Evolutionary conservation across 2,888 invertebrate genomes (phyloP), one percentile per base, ranked within the genome.

Genomic region (Lagria hirta): DNA sequence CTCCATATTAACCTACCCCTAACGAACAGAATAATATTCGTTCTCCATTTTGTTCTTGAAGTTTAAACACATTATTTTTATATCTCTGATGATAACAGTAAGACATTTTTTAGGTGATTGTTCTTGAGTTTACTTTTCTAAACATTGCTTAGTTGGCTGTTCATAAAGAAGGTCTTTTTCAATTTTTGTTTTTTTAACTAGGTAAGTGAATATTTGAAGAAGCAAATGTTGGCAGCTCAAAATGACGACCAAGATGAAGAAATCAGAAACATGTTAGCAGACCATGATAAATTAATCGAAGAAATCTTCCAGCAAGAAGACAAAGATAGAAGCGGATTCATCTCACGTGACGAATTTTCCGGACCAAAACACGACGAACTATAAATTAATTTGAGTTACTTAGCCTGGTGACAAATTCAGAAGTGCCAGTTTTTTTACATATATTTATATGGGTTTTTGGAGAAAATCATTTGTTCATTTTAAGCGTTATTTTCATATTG

Each of bases 231-330:
- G 2, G 86, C 88, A 18, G 83, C 86, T 1, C 88, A 88, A 58
- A 86, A 84, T 1, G 84, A 81, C 48, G 80, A 81, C 55, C 77
- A 77, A 58, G 82, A 83, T 59, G 86, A 86, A 3, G 88, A 92
- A 66, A 75, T 90, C 59, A 86, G 85, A 67, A 86, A 84, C 64
- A 88, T 87, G 85, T 73, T 90, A 38, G 86, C 86, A 44, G 87
- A 91, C 64, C 90, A 95, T 71, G 91, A 94, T 70, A 93, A 93
- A 68, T 81, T 96, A 41, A 91, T 96, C 4, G 91, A 94, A 64
- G 95, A 96, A 71, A 95, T 97, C 65, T 96, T 97, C 83, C 90
- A 92, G 68, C 94, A 95, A 68, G 96, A 97, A 71, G 96, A 97
- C 70, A 91, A 89, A 71, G 94, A 97, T 73, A 92, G 90, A 71